Conservation (phyloP, 2,113 vertebrate species). For the Bombycilla garrulus region DNA sequence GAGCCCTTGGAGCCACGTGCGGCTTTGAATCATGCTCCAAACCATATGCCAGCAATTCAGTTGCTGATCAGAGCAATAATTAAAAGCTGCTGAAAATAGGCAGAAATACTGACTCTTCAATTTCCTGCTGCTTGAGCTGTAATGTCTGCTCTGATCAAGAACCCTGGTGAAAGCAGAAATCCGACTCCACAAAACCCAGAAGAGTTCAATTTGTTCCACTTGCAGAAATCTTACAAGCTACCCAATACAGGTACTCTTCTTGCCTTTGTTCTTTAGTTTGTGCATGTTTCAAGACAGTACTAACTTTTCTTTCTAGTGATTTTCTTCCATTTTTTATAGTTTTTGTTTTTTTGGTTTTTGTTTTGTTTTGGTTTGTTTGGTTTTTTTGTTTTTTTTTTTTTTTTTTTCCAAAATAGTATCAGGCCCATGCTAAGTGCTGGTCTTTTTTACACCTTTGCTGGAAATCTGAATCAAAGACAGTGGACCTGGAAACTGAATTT, state of each 20-base stretch:
- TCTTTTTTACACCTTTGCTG: background rate
- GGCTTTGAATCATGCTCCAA: background rate
- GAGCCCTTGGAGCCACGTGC: background rate
- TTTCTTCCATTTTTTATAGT: background rate
- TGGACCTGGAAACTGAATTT: background rate
- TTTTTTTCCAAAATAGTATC: background rate
- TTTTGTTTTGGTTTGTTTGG: background rate
- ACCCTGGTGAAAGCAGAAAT: background rate
- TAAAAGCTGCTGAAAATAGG: slow-evolving; percentile 18
- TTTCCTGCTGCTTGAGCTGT: background rate
- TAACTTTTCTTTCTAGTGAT: background rate
- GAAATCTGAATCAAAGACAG: background rate
- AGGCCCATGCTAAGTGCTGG: background rate
- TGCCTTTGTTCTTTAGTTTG: background rate
- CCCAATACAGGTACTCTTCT: background rate
- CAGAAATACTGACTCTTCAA: background rate
- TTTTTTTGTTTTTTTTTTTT: background rate
- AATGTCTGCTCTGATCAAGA: background rate
- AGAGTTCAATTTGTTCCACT: background rate
- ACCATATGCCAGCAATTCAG: background rate
- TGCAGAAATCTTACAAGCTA: background rate
- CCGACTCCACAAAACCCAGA: background rate
- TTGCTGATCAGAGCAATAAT: background rate
- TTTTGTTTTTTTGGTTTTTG: background rate
- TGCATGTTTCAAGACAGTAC: background rate